These are phyloP conservation scores for Anoplophora glabripennis DNA, from an alignment of 1,140 invertebrate genomes.

Conservation along the genomic window DNA sequence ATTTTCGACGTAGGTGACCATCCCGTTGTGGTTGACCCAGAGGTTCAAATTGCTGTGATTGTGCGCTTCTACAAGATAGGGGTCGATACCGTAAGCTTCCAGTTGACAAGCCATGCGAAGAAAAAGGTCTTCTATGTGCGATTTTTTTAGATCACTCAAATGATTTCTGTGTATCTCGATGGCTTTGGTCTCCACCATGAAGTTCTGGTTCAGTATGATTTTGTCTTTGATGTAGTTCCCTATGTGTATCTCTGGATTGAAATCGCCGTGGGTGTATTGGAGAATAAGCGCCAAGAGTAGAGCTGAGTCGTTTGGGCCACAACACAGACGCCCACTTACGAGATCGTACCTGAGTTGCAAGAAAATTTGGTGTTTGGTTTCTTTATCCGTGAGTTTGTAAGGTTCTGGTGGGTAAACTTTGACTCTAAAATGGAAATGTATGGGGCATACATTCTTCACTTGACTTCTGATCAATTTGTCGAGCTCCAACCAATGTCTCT, in stretches of 20 bases:
- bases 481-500: constrained; percentile 23
- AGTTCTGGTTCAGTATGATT: constrained; percentile 15
- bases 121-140: constrained; percentile 23
- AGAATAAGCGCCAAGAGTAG: constrained; percentile 22
- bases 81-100: constrained; percentile 25
- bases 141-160: constrained; percentile 1
- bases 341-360: constrained; percentile 24
- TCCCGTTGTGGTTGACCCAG: constrained; percentile 26
- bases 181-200: constrained; percentile 13
- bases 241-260: constrained; percentile 3
- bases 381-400: constrained; percentile 18
- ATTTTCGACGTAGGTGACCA: constrained; percentile 14
- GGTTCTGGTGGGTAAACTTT: constrained; percentile 28
- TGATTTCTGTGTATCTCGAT: constrained; percentile 26
- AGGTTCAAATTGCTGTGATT: constrained; percentile 11
- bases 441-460: constrained; percentile 14
- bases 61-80: constrained; percentile 14
- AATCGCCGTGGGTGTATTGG: constrained; percentile 20
- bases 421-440: constrained; percentile 21
- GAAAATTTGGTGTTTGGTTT: constrained; percentile 15
- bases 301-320: constrained; percentile 14
- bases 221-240: constrained; percentile 20
- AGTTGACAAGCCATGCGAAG: constrained; percentile 22
- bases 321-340: constrained; percentile 18
- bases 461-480: constrained; percentile 20